These are phyloP conservation scores for Diploscapter pachys DNA, from an alignment of 1,140 invertebrate genomes.

Conservation along the genomic window DNA sequence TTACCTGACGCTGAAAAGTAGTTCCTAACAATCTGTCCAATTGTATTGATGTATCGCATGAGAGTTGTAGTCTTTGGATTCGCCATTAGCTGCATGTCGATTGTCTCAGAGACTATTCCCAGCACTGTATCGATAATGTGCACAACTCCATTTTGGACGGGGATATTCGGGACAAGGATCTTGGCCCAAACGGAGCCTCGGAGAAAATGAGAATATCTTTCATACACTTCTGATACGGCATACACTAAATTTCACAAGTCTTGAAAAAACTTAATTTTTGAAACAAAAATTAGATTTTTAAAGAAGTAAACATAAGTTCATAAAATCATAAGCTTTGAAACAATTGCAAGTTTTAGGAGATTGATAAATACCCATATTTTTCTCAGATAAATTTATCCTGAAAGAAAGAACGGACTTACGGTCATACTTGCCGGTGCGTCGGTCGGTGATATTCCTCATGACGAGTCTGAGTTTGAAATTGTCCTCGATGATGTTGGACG, in stretches of 20 bases:
- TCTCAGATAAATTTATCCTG: background rate
- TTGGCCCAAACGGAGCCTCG: slow-evolving; percentile 59
- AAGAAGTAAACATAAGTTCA: too few relatives aligned
- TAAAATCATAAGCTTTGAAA: too few relatives aligned
- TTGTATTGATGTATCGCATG: slow-evolving; percentile 59
- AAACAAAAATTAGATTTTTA: too few relatives aligned
- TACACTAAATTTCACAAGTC: slow-evolving; percentile 40
- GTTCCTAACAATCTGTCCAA: slow-evolving; percentile 50
- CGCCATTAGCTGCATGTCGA: slow-evolving; percentile 56
- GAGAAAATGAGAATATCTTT: slow-evolving; percentile 50
- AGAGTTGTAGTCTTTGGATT: slow-evolving; percentile 56
- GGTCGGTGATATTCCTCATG: slow-evolving; percentile 58
- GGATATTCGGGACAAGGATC: slow-evolving; percentile 58
- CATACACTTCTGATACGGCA: slow-evolving; percentile 56
- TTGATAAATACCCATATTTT: background rate
- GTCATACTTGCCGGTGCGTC: slow-evolving; percentile 51
- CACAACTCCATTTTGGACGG: slow-evolving; percentile 58
- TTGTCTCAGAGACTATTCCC: slow-evolving; percentile 56
- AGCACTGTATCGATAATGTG: slow-evolving; percentile 59
- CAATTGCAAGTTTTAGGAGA: too few relatives aligned
- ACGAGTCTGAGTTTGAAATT: slow-evolving; percentile 57
- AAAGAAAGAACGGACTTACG: slow-evolving; percentile 34
- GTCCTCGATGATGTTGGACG: slow-evolving; percentile 57
- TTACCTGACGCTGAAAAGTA: slow-evolving; percentile 53
- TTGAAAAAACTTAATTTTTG: slow-evolving; percentile 5